A percentile compares a stretch with the other conserved stretches of the same genome.
Conservation (phyloP, 2,797 vertebrate species). For the Chiropotes sagulatus region DNA sequence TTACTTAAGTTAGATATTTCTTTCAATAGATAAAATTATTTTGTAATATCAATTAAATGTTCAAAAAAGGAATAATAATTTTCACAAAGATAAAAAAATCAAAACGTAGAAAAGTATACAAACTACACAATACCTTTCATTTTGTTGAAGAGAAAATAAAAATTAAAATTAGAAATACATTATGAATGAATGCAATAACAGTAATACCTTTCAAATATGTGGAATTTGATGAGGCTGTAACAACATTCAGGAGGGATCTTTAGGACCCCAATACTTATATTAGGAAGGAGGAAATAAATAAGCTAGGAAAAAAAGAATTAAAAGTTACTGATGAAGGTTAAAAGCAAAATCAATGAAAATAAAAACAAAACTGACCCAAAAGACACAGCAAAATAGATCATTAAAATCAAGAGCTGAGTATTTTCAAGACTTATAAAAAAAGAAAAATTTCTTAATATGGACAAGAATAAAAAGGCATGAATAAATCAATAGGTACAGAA, state of each 20-base stretch:
- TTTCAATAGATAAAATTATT: not conserved
- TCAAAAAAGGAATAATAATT: not conserved
- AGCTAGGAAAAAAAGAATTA: not conserved
- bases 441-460: not conserved
- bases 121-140: not conserved
- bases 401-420: not conserved
- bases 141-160: not conserved
- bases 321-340: not conserved
- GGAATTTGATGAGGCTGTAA: not conserved
- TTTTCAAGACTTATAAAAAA: not conserved
- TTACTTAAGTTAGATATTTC: not conserved
- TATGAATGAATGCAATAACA: not conserved
- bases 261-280: not conserved
- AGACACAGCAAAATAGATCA: not conserved
- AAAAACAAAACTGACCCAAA: not conserved
- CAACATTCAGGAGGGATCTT: not conserved
- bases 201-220: not conserved
- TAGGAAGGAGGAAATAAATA: not conserved
- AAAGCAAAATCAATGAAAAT: not conserved
- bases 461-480: not conserved
- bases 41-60: not conserved
- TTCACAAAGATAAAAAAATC: not conserved
- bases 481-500: not conserved
- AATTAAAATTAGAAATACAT: not conserved
- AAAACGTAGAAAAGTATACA: not conserved